Conservation (phyloP, 2,113 vertebrate genomes). For the Anoura caudifer region DNA sequence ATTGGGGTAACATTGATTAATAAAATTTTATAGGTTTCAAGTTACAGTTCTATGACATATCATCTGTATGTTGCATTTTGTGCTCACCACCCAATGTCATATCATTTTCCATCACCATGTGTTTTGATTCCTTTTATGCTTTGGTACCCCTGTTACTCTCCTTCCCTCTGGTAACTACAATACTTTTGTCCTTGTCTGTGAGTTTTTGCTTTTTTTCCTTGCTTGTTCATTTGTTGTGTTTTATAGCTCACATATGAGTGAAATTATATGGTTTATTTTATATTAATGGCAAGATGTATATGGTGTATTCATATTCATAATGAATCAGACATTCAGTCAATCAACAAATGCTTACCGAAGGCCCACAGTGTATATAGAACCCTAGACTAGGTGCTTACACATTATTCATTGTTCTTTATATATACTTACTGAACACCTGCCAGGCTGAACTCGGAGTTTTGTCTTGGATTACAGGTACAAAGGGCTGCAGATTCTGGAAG, state of each 20-base stretch:
- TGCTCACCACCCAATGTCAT: not conserved
- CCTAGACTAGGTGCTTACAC: not conserved
- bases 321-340: not conserved
- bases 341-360: conserved; percentile 8
- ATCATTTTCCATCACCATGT: not conserved
- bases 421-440: not conserved
- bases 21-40: not conserved
- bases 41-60: not conserved
- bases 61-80: not conserved
- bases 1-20: not conserved
- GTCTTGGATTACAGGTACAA: not conserved
- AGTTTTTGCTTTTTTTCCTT: not conserved
- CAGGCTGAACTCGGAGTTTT: not conserved
- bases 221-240: not conserved
- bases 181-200: not conserved
- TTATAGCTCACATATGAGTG: not conserved
- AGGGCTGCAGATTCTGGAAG: not conserved
- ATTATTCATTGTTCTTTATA: not conserved
- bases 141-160: not conserved
- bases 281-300: not conserved
- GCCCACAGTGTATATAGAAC: not conserved
- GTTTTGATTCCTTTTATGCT: not conserved
- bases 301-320: not conserved
- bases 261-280: not conserved
- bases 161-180: not conserved